Percentiles rank a stretch among this genome's conserved stretches.
phyloP scores from a whole-genome alignment of 2,113 vertebrate genomes.

The Calonectris borealis region DNA sequence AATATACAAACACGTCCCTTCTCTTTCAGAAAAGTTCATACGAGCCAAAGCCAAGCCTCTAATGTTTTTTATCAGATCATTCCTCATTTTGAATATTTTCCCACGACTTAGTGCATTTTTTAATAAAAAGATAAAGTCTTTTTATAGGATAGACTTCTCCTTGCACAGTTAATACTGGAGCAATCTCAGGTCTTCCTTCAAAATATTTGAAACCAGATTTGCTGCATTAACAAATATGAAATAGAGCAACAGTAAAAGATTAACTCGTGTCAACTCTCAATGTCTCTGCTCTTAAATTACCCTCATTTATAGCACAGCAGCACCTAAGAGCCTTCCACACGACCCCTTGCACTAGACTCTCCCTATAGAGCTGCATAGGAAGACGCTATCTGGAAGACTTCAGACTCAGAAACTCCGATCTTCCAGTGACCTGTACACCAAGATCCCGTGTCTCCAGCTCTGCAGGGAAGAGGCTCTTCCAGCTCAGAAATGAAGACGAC shows the following conservation, averaged over 20 bases:
- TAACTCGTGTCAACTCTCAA: background rate
- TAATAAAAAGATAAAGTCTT: slow-evolving; percentile 56
- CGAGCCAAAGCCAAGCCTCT: background rate
- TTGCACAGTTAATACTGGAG: background rate
- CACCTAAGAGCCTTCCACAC: background rate
- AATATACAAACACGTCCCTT: background rate
- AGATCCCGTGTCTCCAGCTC: background rate
- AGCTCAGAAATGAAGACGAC: background rate
- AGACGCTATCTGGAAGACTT: background rate
- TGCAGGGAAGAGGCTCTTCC: background rate
- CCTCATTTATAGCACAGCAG: background rate
- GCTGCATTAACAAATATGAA: background rate
- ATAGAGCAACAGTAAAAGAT: background rate
- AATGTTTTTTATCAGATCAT: slow-evolving; percentile 27
- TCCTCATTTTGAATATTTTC: slow-evolving; percentile 53
- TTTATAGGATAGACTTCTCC: slow-evolving; percentile 42
- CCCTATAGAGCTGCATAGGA: background rate
- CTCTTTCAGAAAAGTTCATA: background rate
- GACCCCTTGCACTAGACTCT: background rate
- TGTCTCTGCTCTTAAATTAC: background rate
- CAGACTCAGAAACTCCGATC: background rate
- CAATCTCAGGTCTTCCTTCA: slow-evolving; percentile 27
- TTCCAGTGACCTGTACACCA: background rate
- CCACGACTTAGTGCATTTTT: slow-evolving; percentile 43
- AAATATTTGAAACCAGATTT: background rate